Evolutionary conservation across 37 sponge, comb jelly and placozoan genomes (phyloP).

Genomic region (Lycopodina hypogea): DNA sequence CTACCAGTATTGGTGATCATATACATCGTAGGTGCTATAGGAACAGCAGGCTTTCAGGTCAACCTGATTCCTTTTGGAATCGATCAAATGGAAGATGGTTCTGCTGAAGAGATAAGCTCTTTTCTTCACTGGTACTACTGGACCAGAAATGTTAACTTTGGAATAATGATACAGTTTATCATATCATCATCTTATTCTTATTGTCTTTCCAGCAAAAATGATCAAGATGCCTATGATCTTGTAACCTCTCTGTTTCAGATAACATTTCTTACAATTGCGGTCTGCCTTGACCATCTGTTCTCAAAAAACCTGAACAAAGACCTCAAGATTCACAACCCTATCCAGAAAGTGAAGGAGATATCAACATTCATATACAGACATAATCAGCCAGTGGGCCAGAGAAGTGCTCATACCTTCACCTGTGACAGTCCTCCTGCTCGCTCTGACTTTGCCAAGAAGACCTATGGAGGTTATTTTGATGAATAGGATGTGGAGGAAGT

Average conservation of each 20-base stretch:
- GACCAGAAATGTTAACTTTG: constrained; percentile 28
- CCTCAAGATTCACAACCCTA: constrained; percentile 30
- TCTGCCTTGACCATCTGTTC: constrained; percentile 25
- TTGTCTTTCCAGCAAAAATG: not conserved
- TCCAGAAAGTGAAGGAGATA: constrained; percentile 16
- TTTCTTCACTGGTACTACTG: constrained; percentile 68
- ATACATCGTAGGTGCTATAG: constrained; percentile 32
- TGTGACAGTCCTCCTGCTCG: constrained; percentile 7
- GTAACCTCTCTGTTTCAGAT: not conserved
- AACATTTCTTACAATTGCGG: constrained; percentile 12
- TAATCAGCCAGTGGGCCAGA: constrained; percentile 12
- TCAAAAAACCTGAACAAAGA: constrained; percentile 30
- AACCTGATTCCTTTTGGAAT: constrained; percentile 60
- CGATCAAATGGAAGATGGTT: constrained; percentile 54
- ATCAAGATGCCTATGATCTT: not conserved
- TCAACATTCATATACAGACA: constrained; percentile 11
- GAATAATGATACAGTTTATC: not conserved
- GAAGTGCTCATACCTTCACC: constrained; percentile 37
- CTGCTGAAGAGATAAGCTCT: constrained; percentile 38
- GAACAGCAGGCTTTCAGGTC: constrained; percentile 42
- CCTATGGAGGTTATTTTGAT: constrained; percentile 47
- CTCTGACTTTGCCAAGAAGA: constrained; percentile 20
- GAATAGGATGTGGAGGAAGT: constrained; percentile 43
- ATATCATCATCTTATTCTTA: not conserved
- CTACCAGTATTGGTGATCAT: not conserved